Evolutionary conservation across 2,797 vertebrate genomes (phyloP).

Genomic region (Acanthurus leucopareius): DNA sequence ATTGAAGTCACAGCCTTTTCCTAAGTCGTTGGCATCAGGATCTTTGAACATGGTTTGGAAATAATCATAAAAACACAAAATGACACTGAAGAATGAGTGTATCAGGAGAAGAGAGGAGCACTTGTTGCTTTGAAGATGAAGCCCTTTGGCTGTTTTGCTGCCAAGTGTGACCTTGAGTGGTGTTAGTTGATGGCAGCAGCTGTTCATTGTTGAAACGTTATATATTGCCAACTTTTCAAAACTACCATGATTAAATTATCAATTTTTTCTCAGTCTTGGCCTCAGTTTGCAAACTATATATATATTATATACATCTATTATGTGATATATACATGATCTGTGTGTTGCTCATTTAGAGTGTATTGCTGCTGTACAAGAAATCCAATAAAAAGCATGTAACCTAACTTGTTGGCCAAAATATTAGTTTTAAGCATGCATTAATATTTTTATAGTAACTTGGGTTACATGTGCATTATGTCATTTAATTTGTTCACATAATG

Average conservation of each 20-base stretch:
- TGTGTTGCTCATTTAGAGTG: not conserved
- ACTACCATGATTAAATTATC: not conserved
- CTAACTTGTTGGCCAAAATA: not conserved
- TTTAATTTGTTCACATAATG: constrained; percentile 1
- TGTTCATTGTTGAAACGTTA: constrained; percentile 8
- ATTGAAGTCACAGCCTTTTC: constrained; percentile 27
- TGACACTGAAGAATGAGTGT: not conserved
- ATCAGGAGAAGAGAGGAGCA: not conserved
- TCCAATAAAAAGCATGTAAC: not conserved
- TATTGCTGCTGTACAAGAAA: constrained; percentile 3
- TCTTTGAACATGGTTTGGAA: constrained; percentile 26
- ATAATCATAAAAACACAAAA: constrained; percentile 2
- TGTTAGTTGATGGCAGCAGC: not conserved
- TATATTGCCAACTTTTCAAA: not conserved
- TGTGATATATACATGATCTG: not conserved
- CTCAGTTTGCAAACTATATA: too few relatives aligned
- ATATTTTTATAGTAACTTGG: not conserved
- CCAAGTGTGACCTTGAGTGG: not conserved
- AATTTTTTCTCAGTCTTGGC: too few relatives aligned
- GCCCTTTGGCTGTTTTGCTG: not conserved
- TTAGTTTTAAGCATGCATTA: not conserved
- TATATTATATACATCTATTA: not conserved
- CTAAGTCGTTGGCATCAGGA: constrained; percentile 3
- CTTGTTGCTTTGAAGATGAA: not conserved
- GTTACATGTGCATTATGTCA: not conserved